Conservation (phyloP, 2,888 invertebrate genomes). For the Nowickia ferox region DNA sequence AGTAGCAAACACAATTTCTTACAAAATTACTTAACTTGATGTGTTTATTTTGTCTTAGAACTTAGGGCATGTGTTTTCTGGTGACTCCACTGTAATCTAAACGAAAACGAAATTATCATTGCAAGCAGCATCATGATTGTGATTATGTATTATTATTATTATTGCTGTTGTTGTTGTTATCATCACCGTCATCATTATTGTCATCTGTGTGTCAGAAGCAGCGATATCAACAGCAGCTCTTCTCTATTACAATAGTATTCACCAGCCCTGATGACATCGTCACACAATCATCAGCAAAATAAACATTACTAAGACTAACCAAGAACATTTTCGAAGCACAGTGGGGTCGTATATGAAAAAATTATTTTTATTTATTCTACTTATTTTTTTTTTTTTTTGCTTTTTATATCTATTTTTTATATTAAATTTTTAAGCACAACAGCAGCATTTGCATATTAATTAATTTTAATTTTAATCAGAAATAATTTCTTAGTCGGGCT, state of each 20-base stretch:
- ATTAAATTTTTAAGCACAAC: too few species aligned
- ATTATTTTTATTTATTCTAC: too few species aligned
- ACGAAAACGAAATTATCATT: background rate
- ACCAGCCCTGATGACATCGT: slow-evolving; percentile 42
- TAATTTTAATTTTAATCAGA: too few species aligned
- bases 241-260: slow-evolving; percentile 20
- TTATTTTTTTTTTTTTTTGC: too few species aligned
- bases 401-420: too few species aligned
- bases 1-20: background rate
- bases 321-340: background rate
- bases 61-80: background rate
- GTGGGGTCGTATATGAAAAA: background rate
- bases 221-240: slow-evolving; percentile 16
- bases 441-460: too few species aligned
- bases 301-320: slow-evolving; percentile 28
- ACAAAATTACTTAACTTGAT: background rate
- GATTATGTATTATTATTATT: too few species aligned
- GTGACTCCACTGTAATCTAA: slow-evolving; percentile 9
- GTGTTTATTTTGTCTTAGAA: background rate
- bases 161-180: background rate
- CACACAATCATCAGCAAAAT: slow-evolving; percentile 54
- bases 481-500: too few species aligned
- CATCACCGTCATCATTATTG: background rate
- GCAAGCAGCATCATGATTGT: background rate
- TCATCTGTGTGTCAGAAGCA: slow-evolving; percentile 3